These are phyloP conservation scores for Rhinogobius similis DNA, from an alignment of 2,113 vertebrate genomes.

Conservation along the genomic window DNA sequence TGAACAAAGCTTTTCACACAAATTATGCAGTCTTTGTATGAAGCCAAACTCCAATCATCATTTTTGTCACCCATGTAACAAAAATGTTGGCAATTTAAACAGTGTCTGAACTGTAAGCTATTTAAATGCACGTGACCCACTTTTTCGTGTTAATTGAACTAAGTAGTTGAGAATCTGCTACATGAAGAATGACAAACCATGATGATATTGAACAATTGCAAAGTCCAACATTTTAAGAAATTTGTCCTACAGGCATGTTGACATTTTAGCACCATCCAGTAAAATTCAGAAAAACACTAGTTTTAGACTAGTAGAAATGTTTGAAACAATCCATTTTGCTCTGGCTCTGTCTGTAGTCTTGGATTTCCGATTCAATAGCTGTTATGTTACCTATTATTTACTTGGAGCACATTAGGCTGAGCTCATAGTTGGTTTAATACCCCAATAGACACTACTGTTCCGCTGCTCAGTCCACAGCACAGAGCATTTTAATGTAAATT, in stretches of 20 bases:
- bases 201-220: no score
- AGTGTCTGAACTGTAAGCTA: not conserved
- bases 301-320: not conserved
- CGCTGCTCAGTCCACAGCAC: conserved; percentile 22
- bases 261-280: no score
- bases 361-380: not conserved
- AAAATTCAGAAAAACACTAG: no score
- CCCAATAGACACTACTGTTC: conserved; percentile 35
- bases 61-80: not conserved
- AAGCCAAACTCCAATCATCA: not conserved
- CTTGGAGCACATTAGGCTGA: conserved; percentile 39
- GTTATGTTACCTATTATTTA: not conserved
- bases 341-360: not conserved
- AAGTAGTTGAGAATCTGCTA: not conserved
- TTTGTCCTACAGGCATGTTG: no score
- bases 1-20: not conserved
- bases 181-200: not conserved
- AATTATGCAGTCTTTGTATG: not conserved
- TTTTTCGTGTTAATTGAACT: no score
- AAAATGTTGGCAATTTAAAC: not conserved
- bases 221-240: no score
- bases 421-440: conserved; percentile 37
- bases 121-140: not conserved
- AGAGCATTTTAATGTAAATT: conserved; percentile 56
- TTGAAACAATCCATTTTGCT: no score